Evolutionary conservation across 2,797 vertebrate genomes (phyloP).

Genomic region (Sebastes taczanowskii): DNA sequence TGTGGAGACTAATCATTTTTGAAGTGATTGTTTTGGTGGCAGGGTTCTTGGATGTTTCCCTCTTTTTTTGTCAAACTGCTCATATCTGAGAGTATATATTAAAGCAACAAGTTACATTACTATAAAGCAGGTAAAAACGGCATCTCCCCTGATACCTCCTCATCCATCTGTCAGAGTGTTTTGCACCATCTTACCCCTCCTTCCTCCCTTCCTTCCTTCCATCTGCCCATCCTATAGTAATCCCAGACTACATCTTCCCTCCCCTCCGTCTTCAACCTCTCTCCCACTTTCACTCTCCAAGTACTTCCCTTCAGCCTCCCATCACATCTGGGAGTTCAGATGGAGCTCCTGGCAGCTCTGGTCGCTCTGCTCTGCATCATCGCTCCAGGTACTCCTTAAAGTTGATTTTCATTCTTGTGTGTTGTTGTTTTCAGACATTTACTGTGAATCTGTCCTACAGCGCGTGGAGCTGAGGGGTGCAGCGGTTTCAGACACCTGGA

Average conservation of each 20-base stretch:
- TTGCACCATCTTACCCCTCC: background rate
- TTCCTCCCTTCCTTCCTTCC: background rate
- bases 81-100: background rate
- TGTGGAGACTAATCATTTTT: background rate
- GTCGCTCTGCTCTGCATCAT: slow-evolving; percentile 43
- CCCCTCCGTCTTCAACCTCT: slow-evolving; percentile 9
- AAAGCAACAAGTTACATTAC: background rate
- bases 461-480: slow-evolving; percentile 51
- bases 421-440: background rate
- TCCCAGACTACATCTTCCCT: slow-evolving; percentile 3
- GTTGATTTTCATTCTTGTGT: background rate
- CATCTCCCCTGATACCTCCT: background rate
- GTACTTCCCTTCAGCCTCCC: background rate
- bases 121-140: background rate
- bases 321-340: slow-evolving; percentile 9
- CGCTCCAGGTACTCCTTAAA: slow-evolving; percentile 52
- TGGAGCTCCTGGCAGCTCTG: slow-evolving; percentile 37
- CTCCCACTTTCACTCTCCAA: slow-evolving; percentile 22
- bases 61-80: background rate
- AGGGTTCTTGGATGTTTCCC: no score
- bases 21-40: background rate
- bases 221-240: background rate
- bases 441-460: slow-evolving; percentile 43
- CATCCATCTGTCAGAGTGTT: slow-evolving; percentile 25
- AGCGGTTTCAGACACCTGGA: slow-evolving; percentile 67